phyloP scores from a whole-genome alignment of 2,888 invertebrate genomes.

The Eutolmus rufibarbis region DNA sequence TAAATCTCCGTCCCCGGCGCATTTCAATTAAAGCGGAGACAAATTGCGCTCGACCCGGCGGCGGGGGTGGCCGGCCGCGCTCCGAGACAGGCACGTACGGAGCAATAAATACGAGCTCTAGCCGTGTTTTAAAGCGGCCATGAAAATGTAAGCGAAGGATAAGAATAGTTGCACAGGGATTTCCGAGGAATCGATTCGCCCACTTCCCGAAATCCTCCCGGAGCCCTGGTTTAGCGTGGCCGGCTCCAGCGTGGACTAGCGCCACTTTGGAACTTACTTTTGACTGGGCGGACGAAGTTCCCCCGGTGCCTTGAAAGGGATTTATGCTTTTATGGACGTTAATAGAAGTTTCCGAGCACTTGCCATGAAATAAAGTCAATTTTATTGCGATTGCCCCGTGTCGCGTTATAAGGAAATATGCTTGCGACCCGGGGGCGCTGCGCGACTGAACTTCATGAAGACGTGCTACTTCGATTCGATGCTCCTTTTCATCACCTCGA shows the following conservation, averaged over 20 bases:
- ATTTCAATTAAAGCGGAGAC: background rate
- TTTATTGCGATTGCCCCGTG: background rate
- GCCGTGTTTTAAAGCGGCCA: background rate
- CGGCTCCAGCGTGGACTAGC: background rate
- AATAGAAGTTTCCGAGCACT: background rate
- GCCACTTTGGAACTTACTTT: background rate
- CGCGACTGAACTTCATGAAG: background rate
- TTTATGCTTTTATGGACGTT: background rate
- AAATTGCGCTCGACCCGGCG: background rate
- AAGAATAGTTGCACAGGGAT: background rate
- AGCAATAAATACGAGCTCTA: background rate
- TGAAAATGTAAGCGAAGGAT: background rate
- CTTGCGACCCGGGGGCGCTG: background rate
- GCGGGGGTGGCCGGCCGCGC: background rate
- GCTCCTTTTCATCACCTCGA: background rate
- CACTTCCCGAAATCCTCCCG: background rate
- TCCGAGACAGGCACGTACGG: background rate
- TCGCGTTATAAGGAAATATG: background rate
- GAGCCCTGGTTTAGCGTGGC: background rate
- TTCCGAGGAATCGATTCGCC: background rate
- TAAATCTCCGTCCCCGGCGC: background rate
- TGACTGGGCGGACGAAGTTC: background rate
- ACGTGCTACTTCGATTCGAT: background rate
- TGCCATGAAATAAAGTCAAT: background rate
- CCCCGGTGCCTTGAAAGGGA: background rate